Conservation (phyloP, 2,888 invertebrate species). For the Polyommatus icarus region DNA sequence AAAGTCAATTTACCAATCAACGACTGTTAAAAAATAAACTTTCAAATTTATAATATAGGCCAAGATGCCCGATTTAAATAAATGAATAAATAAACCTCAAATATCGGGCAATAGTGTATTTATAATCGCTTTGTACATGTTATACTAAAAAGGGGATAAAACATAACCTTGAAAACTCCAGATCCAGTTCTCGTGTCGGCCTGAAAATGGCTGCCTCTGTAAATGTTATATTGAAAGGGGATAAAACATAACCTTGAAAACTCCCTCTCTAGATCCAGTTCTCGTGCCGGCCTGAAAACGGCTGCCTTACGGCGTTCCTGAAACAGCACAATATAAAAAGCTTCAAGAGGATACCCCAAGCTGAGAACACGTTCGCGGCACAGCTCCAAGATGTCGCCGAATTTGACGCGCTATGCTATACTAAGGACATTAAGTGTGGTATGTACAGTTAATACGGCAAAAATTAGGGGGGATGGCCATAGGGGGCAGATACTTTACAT, state of each 20-base stretch:
- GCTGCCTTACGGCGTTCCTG: constrained; percentile 49
- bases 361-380: constrained; percentile 49
- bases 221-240: background rate
- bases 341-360: constrained; percentile 50
- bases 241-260: background rate
- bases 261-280: constrained; percentile 50
- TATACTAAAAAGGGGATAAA: background rate
- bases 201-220: constrained; percentile 47
- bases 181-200: constrained; percentile 54
- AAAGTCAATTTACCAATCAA: no score
- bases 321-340: constrained; percentile 51
- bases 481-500: no score
- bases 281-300: constrained; percentile 51
- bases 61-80: no score
- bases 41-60: no score
- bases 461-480: no score
- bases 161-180: constrained; percentile 37
- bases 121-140: no score
- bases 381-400: constrained; percentile 51
- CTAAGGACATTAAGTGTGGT: constrained; percentile 52
- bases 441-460: constrained; percentile 35
- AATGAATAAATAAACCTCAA: no score
- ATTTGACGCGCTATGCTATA: constrained; percentile 52
- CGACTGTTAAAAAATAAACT: no score
- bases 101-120: no score